Conservation (phyloP, 2,888 invertebrate genomes). For the Dexiosoma caninum region DNA sequence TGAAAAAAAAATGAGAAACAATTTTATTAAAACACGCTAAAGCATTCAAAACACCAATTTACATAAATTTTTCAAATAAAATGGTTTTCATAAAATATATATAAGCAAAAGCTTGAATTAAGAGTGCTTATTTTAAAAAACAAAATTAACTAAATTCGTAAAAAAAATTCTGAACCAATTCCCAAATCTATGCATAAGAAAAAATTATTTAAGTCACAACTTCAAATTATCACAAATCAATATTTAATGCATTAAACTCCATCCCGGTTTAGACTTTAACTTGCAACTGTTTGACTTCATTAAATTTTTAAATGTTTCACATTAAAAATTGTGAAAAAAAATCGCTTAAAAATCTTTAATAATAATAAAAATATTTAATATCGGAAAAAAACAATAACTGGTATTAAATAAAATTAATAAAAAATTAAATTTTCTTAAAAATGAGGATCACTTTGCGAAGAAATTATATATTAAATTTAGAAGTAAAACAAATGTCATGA, state of each 20-base stretch:
- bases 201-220: neutral
- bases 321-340: slow-evolving; percentile 14
- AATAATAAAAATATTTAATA: neutral
- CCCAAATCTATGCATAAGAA: no score
- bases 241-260: slow-evolving; percentile 19
- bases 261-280: slow-evolving; percentile 43
- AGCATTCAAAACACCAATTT: slow-evolving; percentile 62
- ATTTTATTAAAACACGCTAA: slow-evolving; percentile 19
- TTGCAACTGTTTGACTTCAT: slow-evolving; percentile 35
- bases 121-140: slow-evolving; percentile 40
- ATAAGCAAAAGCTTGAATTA: neutral
- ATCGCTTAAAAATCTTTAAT: neutral
- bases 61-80: slow-evolving; percentile 22
- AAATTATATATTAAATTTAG: neutral
- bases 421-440: neutral
- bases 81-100: slow-evolving; percentile 39
- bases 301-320: slow-evolving; percentile 24
- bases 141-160: neutral
- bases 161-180: neutral
- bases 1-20: neutral
- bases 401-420: neutral
- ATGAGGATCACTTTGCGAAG: neutral
- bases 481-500: neutral
- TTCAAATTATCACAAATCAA: neutral
- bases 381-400: slow-evolving; percentile 17